Evolutionary conservation across 2,797 vertebrate genomes (phyloP).

Genomic region (Girardinus metallicus): DNA sequence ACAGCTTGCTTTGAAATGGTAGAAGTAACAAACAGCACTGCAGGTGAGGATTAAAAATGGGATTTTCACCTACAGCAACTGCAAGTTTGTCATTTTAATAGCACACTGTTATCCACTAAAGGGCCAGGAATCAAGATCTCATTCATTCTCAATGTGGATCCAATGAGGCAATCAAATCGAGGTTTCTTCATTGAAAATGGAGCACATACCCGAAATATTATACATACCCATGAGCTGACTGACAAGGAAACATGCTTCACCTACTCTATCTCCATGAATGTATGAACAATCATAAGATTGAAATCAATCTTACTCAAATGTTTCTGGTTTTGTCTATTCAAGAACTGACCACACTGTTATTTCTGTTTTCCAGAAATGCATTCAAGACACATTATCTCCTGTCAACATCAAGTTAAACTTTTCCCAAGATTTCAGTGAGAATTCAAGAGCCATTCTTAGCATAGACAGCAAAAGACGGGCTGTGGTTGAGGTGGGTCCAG

Average conservation of each 20-base stretch:
- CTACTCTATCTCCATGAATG: slow-evolving; percentile 72
- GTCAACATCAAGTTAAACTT: slow-evolving; percentile 78
- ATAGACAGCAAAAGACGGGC: slow-evolving; percentile 43
- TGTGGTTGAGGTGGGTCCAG: slow-evolving; percentile 56
- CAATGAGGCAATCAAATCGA: slow-evolving; percentile 62
- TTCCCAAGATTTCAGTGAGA: slow-evolving; percentile 60
- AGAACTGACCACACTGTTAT: slow-evolving; percentile 10
- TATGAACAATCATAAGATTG: slow-evolving; percentile 50
- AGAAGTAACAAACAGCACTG: slow-evolving; percentile 49
- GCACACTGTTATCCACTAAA: slow-evolving; percentile 22
- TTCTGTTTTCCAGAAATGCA: slow-evolving; percentile 74
- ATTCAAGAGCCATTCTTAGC: slow-evolving; percentile 31
- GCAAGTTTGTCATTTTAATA: neutral
- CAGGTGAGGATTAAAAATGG: slow-evolving; percentile 59
- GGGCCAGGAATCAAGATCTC: slow-evolving; percentile 68
- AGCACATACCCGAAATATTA: slow-evolving; percentile 35
- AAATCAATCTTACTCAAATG: neutral
- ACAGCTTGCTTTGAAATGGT: slow-evolving; percentile 72
- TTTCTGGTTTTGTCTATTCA: neutral
- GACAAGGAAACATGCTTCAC: slow-evolving; percentile 45
- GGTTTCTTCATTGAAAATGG: slow-evolving; percentile 63
- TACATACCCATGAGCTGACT: slow-evolving; percentile 19
- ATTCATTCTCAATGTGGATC: slow-evolving; percentile 77
- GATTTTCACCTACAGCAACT: neutral
- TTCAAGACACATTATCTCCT: slow-evolving; percentile 79